Conservation (phyloP, 2,113 vertebrate genomes). For the Anseranas semipalmata region DNA sequence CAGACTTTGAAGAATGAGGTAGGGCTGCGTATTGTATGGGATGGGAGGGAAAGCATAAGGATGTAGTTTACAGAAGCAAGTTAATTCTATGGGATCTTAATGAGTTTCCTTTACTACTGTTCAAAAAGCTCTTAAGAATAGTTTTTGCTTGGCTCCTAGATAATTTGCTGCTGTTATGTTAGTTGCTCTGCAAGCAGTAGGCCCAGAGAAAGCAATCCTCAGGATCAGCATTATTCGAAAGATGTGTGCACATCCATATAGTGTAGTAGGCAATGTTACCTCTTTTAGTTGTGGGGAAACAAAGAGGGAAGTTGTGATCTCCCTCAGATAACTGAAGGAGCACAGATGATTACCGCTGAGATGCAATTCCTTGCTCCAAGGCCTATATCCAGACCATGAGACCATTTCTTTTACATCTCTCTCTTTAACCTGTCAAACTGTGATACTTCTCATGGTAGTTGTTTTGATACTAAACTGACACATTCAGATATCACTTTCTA, state of each 20-base stretch:
- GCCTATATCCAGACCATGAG: constrained; percentile 13
- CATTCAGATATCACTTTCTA: constrained; percentile 72
- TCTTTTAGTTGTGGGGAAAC: neutral
- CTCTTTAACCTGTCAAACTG: constrained; percentile 75
- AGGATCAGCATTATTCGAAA: neutral
- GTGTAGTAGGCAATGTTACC: neutral
- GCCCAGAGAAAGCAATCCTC: neutral
- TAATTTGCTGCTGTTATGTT: neutral
- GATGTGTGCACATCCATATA: neutral
- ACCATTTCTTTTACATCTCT: constrained; percentile 24
- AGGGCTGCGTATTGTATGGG: neutral
- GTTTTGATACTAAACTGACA: constrained; percentile 79
- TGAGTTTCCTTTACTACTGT: neutral
- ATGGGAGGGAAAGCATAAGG: neutral
- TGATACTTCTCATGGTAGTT: constrained; percentile 69
- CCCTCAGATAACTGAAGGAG: neutral
- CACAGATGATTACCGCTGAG: constrained; percentile 6
- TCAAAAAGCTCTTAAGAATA: neutral
- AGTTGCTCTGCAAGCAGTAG: neutral
- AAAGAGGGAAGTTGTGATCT: neutral
- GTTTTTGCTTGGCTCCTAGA: neutral
- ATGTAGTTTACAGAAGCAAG: neutral
- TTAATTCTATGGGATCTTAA: neutral
- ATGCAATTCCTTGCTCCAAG: constrained; percentile 24
- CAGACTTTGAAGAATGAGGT: neutral